Evolutionary conservation across 2,797 vertebrate species (phyloP), one percentile per base, ranked within the genome.

Genomic region (Carapus acus): DNA sequence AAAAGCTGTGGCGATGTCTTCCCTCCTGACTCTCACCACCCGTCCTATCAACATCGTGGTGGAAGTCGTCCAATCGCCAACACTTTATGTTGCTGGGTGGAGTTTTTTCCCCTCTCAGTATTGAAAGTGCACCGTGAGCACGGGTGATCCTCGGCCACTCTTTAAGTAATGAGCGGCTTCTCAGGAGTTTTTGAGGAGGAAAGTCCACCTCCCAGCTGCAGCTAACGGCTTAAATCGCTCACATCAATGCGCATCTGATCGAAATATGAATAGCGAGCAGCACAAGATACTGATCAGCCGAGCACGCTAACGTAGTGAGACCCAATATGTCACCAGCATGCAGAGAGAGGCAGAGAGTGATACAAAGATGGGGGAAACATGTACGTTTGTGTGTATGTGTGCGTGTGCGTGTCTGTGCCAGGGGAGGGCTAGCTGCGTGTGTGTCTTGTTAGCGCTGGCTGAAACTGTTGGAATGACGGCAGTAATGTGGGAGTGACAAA

Each of bases 241-340:
- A 58, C 72, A 65, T 73, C 69, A 60, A 59, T 64, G 37, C 43
- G 55, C 14, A 36, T 65, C 73, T 76, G 75, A 72, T 54, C 63
- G 69, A 69, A 76, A 74, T 69, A 73, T 79, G 79, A 81, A 81
- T 76, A 77, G 80, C 76, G 70, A 49, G 43, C 80, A 82, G 75
- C 76, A 19, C 76, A 77, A 72, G 56, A 58, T 70, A 49, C 65
- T 59, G 80, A 82, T 80, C 78, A 81, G 63, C 68, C 76, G 61
- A 69, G 74, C 76, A 73, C 78, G 78, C 78, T 78, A 67, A 67
- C 73, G 67, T 71, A 61, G 75, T 66, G 74, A 59, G 69, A 81
- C 71, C 65, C 77, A 81, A 77, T 74, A 78, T 78, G 80, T 77
- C 71, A 69, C 69, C 59, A 31, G 48, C 74, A 81, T 2, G 62